Percentiles rank a stretch among this genome's conserved stretches.
phyloP scores from a whole-genome alignment of 2,113 vertebrate genomes.

The Corythornis vintsioides region DNA sequence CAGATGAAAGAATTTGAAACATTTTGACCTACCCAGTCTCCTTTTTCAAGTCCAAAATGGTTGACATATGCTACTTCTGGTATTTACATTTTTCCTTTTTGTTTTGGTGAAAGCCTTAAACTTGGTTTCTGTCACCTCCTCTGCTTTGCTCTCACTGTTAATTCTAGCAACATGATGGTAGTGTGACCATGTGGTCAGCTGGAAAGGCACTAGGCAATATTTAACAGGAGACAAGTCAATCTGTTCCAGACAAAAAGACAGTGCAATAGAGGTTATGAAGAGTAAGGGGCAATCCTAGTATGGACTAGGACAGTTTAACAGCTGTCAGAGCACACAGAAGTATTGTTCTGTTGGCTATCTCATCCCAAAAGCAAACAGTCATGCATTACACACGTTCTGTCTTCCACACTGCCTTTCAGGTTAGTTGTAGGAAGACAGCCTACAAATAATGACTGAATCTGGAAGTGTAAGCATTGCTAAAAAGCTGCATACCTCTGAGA shows the following conservation, averaged over 20 bases:
- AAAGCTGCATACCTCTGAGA: not conserved
- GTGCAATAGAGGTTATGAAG: not conserved
- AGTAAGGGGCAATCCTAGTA: not conserved
- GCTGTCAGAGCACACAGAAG: not conserved
- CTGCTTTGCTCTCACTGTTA: not conserved
- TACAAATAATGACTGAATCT: not conserved
- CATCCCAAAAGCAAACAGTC: not conserved
- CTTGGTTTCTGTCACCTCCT: not conserved
- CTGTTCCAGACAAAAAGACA: not conserved
- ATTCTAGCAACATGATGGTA: not conserved
- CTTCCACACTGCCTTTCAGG: not conserved
- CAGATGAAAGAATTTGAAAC: not conserved
- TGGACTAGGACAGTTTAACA: not conserved
- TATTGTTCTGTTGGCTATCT: not conserved
- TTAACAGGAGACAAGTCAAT: not conserved
- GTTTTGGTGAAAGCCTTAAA: not conserved
- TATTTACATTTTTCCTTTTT: not conserved
- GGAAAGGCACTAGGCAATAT: not conserved
- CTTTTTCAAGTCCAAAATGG: not conserved
- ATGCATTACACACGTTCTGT: not conserved
- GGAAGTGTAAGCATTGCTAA: not conserved
- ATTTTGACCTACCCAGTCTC: not conserved
- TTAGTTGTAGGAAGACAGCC: not conserved
- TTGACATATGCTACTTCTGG: not conserved
- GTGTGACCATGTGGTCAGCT: not conserved